These are phyloP conservation scores for Drosophila arawakana DNA, from an alignment of 1,140 invertebrate genomes.

Conservation along the genomic window DNA sequence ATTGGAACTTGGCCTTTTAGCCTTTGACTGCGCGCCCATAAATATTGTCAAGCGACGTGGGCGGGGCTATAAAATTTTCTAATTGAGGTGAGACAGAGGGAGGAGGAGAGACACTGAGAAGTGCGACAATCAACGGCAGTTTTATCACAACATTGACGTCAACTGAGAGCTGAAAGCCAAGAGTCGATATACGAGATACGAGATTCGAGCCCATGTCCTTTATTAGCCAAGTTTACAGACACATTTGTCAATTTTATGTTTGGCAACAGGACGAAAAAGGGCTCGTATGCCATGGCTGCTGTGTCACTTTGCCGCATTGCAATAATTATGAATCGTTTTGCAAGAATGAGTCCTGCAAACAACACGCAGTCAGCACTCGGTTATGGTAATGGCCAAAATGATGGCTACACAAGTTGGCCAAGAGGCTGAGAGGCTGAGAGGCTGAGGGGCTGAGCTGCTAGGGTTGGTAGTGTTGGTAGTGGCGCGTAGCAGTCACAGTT, in stretches of 20 bases:
- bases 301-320: slow-evolving; percentile 71
- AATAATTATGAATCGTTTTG: slow-evolving; percentile 81
- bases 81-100: slow-evolving; percentile 33
- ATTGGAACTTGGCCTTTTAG: slow-evolving; percentile 18
- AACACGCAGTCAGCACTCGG: slow-evolving; percentile 9
- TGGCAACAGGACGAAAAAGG: slow-evolving; percentile 63
- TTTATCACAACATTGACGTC: slow-evolving; percentile 16
- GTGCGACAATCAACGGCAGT: slow-evolving; percentile 24
- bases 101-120: background rate
- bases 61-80: slow-evolving; percentile 33
- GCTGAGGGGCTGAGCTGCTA: background rate
- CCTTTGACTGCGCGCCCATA: slow-evolving; percentile 23
- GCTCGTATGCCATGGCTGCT: slow-evolving; percentile 7
- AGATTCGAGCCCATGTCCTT: slow-evolving; percentile 37
- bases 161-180: slow-evolving; percentile 21
- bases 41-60: slow-evolving; percentile 22
- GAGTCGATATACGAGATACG: background rate
- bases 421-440: background rate
- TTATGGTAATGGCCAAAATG: slow-evolving; percentile 8
- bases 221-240: slow-evolving; percentile 84
- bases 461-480: background rate
- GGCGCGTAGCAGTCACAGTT: slow-evolving; percentile 42
- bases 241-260: slow-evolving; percentile 84
- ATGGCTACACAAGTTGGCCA: background rate
- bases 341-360: slow-evolving; percentile 35